These are phyloP conservation scores for Tupiocoris notatus DNA, from an alignment of 2,888 invertebrate species.

Conservation along the genomic window DNA sequence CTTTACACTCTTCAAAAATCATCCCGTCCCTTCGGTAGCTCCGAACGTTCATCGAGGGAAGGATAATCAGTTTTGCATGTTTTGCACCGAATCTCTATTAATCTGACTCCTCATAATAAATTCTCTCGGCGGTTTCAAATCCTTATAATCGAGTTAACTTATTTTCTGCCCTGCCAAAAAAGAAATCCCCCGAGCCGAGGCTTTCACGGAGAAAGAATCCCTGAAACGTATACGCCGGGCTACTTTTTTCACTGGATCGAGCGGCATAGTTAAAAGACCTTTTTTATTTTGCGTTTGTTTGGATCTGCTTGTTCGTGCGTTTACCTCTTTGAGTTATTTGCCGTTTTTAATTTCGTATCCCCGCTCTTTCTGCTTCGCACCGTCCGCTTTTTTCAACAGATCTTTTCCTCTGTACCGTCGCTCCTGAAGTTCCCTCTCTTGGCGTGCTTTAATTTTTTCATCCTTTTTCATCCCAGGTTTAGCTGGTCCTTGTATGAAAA, in stretches of 20 bases:
- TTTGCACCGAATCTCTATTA: slow-evolving; percentile 42
- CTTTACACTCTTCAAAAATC: background rate
- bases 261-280: slow-evolving; percentile 21
- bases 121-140: slow-evolving; percentile 41
- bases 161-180: slow-evolving; percentile 23
- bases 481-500: slow-evolving; percentile 5
- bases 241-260: slow-evolving; percentile 23
- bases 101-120: slow-evolving; percentile 38
- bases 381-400: background rate
- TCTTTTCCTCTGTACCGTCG: background rate
- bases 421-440: background rate
- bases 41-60: background rate
- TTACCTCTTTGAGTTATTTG: slow-evolving; percentile 45
- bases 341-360: slow-evolving; percentile 40
- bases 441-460: background rate
- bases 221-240: background rate
- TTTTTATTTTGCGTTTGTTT: slow-evolving; percentile 36
- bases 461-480: background rate
- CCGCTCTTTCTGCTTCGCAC: background rate
- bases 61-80: slow-evolving; percentile 46
- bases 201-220: background rate
- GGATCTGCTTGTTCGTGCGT: slow-evolving; percentile 42
- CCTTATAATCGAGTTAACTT: slow-evolving; percentile 41
- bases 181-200: no score
- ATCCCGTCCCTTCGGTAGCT: background rate